Evolutionary conservation across 2,888 invertebrate species (phyloP).

Genomic region (Yponomeuta cagnagella): DNA sequence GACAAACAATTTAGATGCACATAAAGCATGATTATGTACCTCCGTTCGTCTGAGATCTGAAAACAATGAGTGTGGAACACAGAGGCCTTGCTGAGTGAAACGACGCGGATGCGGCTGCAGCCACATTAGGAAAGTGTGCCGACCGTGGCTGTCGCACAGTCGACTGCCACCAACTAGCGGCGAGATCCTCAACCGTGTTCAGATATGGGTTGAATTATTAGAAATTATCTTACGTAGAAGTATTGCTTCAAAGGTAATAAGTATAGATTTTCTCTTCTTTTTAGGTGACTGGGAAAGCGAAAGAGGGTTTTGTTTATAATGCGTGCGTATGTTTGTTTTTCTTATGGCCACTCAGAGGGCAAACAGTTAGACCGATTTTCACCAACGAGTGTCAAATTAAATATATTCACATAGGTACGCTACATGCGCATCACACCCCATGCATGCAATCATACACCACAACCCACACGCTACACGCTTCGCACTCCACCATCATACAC

Average conservation of each 20-base stretch:
- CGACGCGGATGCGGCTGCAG: constrained; percentile 45
- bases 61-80: constrained; percentile 11
- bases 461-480: too few relatives aligned
- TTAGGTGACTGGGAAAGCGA: background rate
- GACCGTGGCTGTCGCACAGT: constrained; percentile 29
- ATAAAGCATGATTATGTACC: background rate
- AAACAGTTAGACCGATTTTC: too few relatives aligned
- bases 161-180: constrained; percentile 6
- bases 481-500: too few relatives aligned
- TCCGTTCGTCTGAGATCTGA: background rate
- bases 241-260: background rate
- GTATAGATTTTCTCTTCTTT: background rate
- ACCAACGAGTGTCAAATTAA: too few relatives aligned
- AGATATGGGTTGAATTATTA: background rate
- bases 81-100: background rate
- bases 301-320: too few relatives aligned
- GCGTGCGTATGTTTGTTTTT: too few relatives aligned
- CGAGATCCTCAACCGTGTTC: background rate
- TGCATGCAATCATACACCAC: too few relatives aligned
- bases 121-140: constrained; percentile 63
- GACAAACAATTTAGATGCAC: background rate
- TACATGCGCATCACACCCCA: too few relatives aligned
- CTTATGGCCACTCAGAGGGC: too few relatives aligned
- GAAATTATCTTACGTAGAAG: background rate
- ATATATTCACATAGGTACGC: too few relatives aligned